phyloP scores from a whole-genome alignment of 2,113 vertebrate species.

The Halcyon senegalensis region DNA sequence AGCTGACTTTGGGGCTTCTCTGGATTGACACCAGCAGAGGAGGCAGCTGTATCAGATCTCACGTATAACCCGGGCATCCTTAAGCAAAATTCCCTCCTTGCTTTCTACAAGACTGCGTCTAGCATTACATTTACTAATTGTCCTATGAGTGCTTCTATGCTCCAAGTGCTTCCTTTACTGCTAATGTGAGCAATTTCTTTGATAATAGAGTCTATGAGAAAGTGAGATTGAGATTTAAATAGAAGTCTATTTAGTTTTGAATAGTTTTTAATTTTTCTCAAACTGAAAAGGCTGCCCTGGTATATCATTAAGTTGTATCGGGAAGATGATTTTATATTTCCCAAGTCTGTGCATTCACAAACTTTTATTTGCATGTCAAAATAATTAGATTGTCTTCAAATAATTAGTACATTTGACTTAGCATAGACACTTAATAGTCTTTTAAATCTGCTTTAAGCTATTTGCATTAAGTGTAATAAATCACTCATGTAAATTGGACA shows the following conservation, averaged over 20 bases:
- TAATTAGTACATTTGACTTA: slow-evolving; percentile 36
- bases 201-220: not conserved
- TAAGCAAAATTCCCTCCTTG: not conserved
- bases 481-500: slow-evolving; percentile 6
- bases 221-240: slow-evolving; percentile 49
- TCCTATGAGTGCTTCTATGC: not conserved
- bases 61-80: not conserved
- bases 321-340: slow-evolving; percentile 29
- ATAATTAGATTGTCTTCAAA: slow-evolving; percentile 37
- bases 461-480: slow-evolving; percentile 21
- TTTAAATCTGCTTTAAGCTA: slow-evolving; percentile 26
- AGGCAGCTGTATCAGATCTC: not conserved
- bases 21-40: not conserved
- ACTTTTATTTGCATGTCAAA: slow-evolving; percentile 16
- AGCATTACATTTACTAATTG: slow-evolving; percentile 3
- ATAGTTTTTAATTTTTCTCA: slow-evolving; percentile 47
- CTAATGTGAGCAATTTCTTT: slow-evolving; percentile 25
- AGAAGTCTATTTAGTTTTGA: slow-evolving; percentile 45
- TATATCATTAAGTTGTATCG: not conserved
- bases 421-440: not conserved
- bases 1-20: not conserved
- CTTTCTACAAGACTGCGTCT: not conserved
- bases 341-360: not conserved
- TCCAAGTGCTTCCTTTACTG: slow-evolving; percentile 28
- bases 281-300: not conserved